Evolutionary conservation across 2,888 invertebrate genomes (phyloP).

Genomic region (Thumatha senex): DNA sequence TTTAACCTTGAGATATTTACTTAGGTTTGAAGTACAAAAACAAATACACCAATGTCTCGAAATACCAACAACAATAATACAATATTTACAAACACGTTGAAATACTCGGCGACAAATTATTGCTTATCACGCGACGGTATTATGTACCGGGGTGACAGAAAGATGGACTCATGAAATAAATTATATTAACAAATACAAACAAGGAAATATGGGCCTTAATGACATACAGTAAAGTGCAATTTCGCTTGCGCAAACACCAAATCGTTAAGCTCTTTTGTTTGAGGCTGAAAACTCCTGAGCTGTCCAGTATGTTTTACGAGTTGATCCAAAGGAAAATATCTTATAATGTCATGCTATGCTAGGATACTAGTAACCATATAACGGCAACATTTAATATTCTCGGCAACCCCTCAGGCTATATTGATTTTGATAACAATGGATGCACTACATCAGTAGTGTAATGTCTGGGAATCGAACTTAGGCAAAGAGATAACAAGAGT

Average conservation of each 20-base stretch:
- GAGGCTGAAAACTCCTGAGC: no score
- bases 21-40: neutral
- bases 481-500: no score
- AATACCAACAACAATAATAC: neutral
- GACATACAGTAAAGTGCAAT: neutral
- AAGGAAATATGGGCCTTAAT: neutral
- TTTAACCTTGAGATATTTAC: neutral
- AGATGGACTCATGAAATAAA: slow-evolving; percentile 13
- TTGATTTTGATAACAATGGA: no score
- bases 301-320: no score
- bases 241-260: neutral
- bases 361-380: no score
- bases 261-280: neutral
- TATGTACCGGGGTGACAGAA: slow-evolving; percentile 9
- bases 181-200: neutral
- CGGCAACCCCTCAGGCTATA: no score
- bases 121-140: slow-evolving; percentile 8
- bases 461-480: no score
- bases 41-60: neutral
- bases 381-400: no score
- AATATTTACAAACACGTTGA: slow-evolving; percentile 4
- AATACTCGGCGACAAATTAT: slow-evolving; percentile 9
- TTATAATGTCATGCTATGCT: no score
- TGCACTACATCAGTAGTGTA: no score
- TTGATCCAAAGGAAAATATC: no score